phyloP scores from a whole-genome alignment of 2,888 invertebrate genomes.

The Allacma fusca region DNA sequence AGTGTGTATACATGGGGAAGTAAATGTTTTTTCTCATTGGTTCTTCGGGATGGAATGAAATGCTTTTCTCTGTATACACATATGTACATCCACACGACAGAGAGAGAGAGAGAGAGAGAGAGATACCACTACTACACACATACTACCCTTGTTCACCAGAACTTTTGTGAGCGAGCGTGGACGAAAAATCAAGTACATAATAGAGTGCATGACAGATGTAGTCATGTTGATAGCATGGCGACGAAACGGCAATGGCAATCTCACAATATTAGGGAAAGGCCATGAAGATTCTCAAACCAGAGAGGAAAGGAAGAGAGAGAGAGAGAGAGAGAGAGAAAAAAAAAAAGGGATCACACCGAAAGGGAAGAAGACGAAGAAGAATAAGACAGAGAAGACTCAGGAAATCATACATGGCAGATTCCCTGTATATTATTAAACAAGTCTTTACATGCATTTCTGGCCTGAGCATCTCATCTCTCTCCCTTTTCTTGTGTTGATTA shows the following conservation, averaged over 20 bases:
- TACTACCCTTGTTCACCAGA: too few relatives aligned
- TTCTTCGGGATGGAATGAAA: neutral
- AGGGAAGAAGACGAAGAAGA: constrained; percentile 34
- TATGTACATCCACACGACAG: too few relatives aligned
- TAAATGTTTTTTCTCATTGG: constrained; percentile 19
- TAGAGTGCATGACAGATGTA: constrained; percentile 38
- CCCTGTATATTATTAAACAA: constrained; percentile 30
- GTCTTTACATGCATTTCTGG: neutral
- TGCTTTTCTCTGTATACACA: neutral
- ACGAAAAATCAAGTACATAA: constrained; percentile 23
- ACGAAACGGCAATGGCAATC: constrained; percentile 31
- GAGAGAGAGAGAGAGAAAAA: neutral
- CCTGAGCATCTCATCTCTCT: neutral
- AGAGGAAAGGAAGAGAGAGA: constrained; percentile 15
- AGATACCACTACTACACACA: too few relatives aligned
- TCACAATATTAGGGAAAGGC: constrained; percentile 39
- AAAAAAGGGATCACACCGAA: constrained; percentile 34
- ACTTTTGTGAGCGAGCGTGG: neutral
- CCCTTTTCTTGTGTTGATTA: neutral
- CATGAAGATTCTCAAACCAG: constrained; percentile 14
- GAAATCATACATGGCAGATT: constrained; percentile 33
- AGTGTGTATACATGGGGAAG: neutral
- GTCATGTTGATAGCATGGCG: constrained; percentile 28
- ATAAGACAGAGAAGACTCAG: constrained; percentile 35
- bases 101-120: neutral